These are phyloP conservation scores for Ptilonorhynchus violaceus DNA, from an alignment of 2,113 vertebrate genomes.

Conservation along the genomic window DNA sequence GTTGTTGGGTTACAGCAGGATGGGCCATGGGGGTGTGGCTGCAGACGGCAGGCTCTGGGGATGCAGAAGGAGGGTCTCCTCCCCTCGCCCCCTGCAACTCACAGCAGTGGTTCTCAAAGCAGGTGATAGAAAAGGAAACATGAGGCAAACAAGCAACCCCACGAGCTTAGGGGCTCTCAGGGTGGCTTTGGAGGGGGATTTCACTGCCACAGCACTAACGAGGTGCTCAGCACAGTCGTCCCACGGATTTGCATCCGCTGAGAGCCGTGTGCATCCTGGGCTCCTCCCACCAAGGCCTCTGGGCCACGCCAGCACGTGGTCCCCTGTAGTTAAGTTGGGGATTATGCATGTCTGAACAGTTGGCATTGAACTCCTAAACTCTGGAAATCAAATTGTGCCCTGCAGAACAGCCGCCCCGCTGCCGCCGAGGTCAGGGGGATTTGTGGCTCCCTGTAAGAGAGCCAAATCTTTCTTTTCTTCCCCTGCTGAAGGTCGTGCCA, in stretches of 20 bases:
- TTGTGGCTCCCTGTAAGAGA: not conserved
- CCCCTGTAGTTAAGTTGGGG: not conserved
- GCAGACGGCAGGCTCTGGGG: not conserved
- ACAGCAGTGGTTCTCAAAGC: not conserved
- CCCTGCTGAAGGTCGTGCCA: not conserved
- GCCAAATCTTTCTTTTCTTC: not conserved
- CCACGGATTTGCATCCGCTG: not conserved
- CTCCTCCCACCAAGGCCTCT: not conserved
- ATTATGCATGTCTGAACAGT: not conserved
- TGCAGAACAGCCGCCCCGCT: not conserved
- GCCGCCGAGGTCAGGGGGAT: not conserved
- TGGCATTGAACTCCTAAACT: not conserved
- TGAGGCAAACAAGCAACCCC: not conserved
- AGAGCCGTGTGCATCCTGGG: not conserved
- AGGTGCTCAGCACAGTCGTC: not conserved
- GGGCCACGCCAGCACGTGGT: rapidly evolving
- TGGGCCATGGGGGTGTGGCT: not conserved
- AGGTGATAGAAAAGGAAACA: not conserved
- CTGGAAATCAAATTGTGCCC: not conserved
- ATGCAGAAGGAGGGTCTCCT: not conserved
- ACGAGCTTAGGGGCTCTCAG: not conserved
- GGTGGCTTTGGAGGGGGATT: not conserved
- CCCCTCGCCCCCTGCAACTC: not conserved
- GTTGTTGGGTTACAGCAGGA: not conserved
- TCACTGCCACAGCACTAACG: rapidly evolving